Base-by-base conservation (phyloP, 2,797 vertebrate species). In the Gymnoscopelus braueri region DNA sequence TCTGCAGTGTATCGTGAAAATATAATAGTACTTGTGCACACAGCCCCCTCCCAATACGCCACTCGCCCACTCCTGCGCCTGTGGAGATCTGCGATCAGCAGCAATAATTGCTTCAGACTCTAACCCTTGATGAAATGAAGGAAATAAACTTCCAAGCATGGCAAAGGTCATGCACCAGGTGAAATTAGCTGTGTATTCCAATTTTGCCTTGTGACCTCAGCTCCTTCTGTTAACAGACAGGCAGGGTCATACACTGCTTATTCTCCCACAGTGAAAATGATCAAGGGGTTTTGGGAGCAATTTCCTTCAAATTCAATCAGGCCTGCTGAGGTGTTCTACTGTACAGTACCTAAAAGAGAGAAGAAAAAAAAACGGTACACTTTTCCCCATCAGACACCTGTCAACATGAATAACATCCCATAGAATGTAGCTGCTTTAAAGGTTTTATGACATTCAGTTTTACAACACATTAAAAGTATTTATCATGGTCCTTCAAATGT, bases 241-340 rank as follows among this genome's bases (percentile, higher is more conserved):
- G 78, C 13, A 19, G 47, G 55, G 83, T 84, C 84, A 78, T 39
- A 72, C 48, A 64, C 55, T 57, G 39, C 67, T 19, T 47, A 48
- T 67, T 84, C 71, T 77, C 51, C 69, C 60, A 69, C 14, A 63
- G 49, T 67, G 65, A 44, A 65, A 87, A 79, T 63, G 65, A 80
- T 84, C 69, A 56, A 70, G 79, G 81, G 82, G 60, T 73, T 66
- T 48, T 62, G 58, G 49, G 64, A 74, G 75, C 73, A 84, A 70
- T 84, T 85, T 76, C 68, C 75, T 82, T 85, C 71, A 83, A 72
- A 88, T 85, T 82, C 62, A 79, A 79, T 84, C 61, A 87, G 72
- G 85, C n/a, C 57, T 74, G 79, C 63, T 49, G 60, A 77, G n/a
- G 66, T 67, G 67, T 77, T 74, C 78, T 29, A 85, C 62, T 67